phyloP scores from a whole-genome alignment of 2,888 invertebrate species.

The Xestia ashworthii region DNA sequence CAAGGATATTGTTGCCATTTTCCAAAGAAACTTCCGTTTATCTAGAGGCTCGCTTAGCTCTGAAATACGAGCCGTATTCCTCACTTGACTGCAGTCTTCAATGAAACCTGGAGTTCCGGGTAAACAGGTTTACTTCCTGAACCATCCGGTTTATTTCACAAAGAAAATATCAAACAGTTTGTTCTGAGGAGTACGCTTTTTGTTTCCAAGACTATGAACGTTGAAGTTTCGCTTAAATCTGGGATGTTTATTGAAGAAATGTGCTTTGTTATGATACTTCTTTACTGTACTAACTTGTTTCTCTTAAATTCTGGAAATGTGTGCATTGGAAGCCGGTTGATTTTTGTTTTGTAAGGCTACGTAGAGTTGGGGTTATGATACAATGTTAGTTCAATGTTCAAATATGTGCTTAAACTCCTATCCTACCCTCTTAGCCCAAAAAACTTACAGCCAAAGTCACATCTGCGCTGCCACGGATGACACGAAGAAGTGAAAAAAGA shows the following conservation, averaged over 20 bases:
- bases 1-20: not conserved
- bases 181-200: slow-evolving; percentile 35
- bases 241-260: slow-evolving; percentile 51
- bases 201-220: slow-evolving; percentile 24
- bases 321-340: slow-evolving; percentile 1
- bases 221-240: slow-evolving; percentile 46
- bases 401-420: not conserved
- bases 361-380: not conserved
- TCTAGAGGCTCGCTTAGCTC: slow-evolving; percentile 19
- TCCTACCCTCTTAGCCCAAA: no score
- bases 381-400: not conserved
- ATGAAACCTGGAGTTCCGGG: slow-evolving; percentile 24
- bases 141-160: slow-evolving; percentile 58
- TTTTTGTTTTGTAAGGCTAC: not conserved
- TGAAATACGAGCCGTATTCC: slow-evolving; percentile 20
- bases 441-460: no score
- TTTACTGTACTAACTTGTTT: slow-evolving; percentile 23
- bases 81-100: slow-evolving; percentile 18
- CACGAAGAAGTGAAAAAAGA: no score
- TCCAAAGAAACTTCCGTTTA: slow-evolving; percentile 4
- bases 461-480: no score
- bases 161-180: slow-evolving; percentile 59
- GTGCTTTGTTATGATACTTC: slow-evolving; percentile 38
- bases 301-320: slow-evolving; percentile 25
- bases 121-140: slow-evolving; percentile 50